These are phyloP conservation scores for Rhamphomyia laevipes DNA, from an alignment of 2,888 invertebrate genomes.

Conservation along the genomic window DNA sequence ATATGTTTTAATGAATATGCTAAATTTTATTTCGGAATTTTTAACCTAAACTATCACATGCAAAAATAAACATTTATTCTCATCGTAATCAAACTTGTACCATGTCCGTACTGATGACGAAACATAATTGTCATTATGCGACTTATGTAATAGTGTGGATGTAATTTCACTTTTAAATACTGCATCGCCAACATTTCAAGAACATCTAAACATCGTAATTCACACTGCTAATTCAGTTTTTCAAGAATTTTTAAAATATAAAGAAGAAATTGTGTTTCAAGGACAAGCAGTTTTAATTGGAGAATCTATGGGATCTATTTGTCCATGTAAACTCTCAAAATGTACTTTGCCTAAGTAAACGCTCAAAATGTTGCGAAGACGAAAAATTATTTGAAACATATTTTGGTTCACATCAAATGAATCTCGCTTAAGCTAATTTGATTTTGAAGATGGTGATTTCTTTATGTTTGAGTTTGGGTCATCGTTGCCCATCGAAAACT, in stretches of 20 bases:
- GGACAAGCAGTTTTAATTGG: conserved; percentile 85
- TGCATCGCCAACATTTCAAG: conserved; percentile 76
- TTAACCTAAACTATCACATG: no score
- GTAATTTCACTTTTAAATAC: conserved; percentile 88
- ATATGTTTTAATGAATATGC: no score
- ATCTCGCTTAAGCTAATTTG: conserved; percentile 57
- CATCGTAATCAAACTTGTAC: conserved; percentile 81
- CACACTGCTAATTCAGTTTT: conserved; percentile 77
- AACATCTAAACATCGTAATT: conserved; percentile 75
- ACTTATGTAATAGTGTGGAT: conserved; percentile 75
- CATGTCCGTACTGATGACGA: conserved; percentile 93
- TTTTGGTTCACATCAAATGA: conserved; percentile 47
- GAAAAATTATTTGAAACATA: conserved; percentile 52
- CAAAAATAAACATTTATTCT: no score
- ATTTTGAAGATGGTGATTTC: conserved; percentile 90
- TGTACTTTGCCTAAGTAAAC: conserved; percentile 60
- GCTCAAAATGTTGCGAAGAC: conserved; percentile 38
- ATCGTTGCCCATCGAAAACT: conserved; percentile 81
- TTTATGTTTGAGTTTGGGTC: conserved; percentile 99
- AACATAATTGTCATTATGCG: conserved; percentile 72
- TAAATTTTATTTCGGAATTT: no score
- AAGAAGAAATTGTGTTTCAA: conserved; percentile 86
- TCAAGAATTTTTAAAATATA: conserved; percentile 73
- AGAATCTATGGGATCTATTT: conserved; percentile 91
- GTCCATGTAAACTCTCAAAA: conserved; percentile 94